Evolutionary conservation across 2,888 invertebrate species (phyloP), one percentile per base, ranked within the genome.

Genomic region (Siphlonurus alternatus): DNA sequence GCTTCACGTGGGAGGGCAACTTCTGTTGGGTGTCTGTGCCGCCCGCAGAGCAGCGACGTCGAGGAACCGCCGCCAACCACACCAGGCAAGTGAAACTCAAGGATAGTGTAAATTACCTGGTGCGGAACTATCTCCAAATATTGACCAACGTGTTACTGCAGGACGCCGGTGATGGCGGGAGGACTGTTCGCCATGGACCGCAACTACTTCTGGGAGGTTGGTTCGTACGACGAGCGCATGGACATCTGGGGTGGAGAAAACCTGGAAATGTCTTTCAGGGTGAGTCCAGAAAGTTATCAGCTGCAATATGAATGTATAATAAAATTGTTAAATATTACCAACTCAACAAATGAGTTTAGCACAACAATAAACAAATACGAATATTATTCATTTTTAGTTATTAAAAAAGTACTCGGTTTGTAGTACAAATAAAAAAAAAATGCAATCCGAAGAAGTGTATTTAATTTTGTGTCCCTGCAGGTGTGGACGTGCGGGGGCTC

Each of bases 231-330:
- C 74, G 88, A 91, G 69, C 92, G 88, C 68, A 97, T 98, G 97
- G 93, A 94, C 67, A 92, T 93, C 68, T 94, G 94, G 94, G 95
- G 95, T 56, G 95, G 95, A 0, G 98, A 98, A 79, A 98, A 98
- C 77, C 80, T 98, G 38, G 97, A 98, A 79, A 94, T 98, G 84
- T 95, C 94, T 20, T 98, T 98, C 75, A 80, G 97, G 73, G 89
- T 94, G 70, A 86, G 89, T 86, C 83, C 84, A 25, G 0, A 18
- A 60, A 25, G 23, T 71, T 86, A 83, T 77, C 61, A n/a, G n/a
- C n/a, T n/a, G n/a, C n/a, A n/a, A n/a, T n/a, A n/a, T n/a, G n/a
- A n/a, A n/a, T n/a, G n/a, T n/a, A n/a, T n/a, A n/a, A n/a, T n/a
- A n/a, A n/a, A n/a, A n/a, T n/a, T n/a, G n/a, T n/a, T n/a, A n/a